phyloP scores from a whole-genome alignment of 2,797 vertebrate genomes.

The Mormyrus hasselquistii region DNA sequence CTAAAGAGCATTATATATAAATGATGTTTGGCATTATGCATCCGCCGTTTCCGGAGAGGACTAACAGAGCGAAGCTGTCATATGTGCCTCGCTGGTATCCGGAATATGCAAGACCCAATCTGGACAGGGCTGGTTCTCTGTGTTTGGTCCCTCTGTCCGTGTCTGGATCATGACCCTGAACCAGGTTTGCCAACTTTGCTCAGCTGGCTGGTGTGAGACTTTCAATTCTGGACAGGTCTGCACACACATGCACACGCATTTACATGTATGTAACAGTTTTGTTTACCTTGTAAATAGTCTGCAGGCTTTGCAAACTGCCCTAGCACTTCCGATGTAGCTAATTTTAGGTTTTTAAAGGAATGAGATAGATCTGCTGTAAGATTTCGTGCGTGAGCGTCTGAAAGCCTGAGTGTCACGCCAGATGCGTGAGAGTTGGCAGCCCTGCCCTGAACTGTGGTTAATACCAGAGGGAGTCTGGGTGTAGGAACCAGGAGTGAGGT shows the following conservation, averaged over 20 bases:
- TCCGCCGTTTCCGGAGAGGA: neutral
- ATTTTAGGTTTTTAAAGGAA: neutral
- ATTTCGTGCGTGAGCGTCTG: neutral
- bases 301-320: neutral
- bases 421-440: neutral
- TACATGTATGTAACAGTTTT: neutral
- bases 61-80: neutral
- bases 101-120: neutral
- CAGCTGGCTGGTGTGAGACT: neutral
- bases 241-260: neutral
- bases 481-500: neutral
- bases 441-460: neutral
- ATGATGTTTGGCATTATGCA: neutral
- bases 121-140: neutral
- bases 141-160: neutral
- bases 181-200: neutral
- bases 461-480: neutral
- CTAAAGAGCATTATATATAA: neutral
- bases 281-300: neutral
- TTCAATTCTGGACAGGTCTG: neutral
- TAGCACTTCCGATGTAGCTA: neutral
- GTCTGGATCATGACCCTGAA: neutral
- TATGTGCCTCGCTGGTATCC: neutral
- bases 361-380: neutral
- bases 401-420: neutral